Base-by-base conservation (phyloP, 2,888 invertebrate species). In the Melikaiella ostensackeni region DNA sequence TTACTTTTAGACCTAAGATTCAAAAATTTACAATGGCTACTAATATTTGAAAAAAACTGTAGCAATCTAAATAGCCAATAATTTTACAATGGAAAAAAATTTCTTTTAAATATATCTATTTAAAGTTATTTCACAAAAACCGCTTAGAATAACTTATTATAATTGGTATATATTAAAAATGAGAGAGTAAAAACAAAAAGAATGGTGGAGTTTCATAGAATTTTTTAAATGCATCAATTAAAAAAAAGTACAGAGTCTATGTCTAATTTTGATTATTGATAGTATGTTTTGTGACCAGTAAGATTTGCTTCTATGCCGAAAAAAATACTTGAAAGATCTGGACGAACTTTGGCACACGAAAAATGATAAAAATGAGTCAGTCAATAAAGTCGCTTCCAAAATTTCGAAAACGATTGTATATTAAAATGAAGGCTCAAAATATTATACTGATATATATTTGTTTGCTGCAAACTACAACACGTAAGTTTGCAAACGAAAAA, bases 281-380 rank as follows among this genome's bases (percentile, higher is more conserved):
- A 13, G 8, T 24, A 24, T 21, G 6, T 24, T 24, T 21, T 24
- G 57, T 16, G 24, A 66, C 11, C 2, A 30, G 27, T 1, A n/a
- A 27, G 4, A 70, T 19, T 42, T 33, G 70, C 27, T 70, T 21
- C 3, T 46, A 30, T 42, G 7, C 5, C 1, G 4, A 64, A 16
- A 24, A 42, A 42, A 42, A 21, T 9, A 11, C 11, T 42, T 38
- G 21, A 3, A 38, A 70, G 2, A 7, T 27, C 27, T 33, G 30
- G 27, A 46, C 7, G 30, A 50, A 70, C 46, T 70, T 70, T 70
- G 70, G 70, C 70, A 70, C 70, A 30, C 70, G n/a, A 30, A 70
- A 64, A 35, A 38, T 2, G 27, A 46, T 66, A 1, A 66, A 66
- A 66, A 11, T 2, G 16, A 42, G 16, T 42, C 42, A 42, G 42